Evolutionary conservation across 2,113 vertebrate genomes (phyloP).

Genomic region (Microcebus jonahi): DNA sequence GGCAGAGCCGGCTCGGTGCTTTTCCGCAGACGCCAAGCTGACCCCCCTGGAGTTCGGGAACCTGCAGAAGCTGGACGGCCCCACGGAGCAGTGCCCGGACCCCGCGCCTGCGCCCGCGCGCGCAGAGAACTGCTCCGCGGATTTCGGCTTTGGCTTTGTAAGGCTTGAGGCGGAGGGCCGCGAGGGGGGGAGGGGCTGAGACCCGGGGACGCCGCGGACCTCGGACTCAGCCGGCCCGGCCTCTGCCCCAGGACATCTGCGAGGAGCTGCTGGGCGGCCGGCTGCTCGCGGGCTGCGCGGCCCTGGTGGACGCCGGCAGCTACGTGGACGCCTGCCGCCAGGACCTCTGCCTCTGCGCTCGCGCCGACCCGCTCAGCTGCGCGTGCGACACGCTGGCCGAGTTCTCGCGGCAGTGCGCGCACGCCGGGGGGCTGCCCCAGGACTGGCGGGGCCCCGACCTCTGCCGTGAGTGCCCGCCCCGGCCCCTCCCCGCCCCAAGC

Average conservation of each 20-base stretch:
- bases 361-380: slow-evolving; percentile 40
- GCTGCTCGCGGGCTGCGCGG: slow-evolving; percentile 78
- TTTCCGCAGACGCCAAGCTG: slow-evolving; percentile 81
- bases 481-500: too few species aligned
- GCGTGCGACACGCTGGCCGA: slow-evolving; percentile 87
- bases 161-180: background rate
- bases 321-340: slow-evolving; percentile 76
- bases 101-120: too few species aligned
- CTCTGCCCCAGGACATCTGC: slow-evolving; percentile 72
- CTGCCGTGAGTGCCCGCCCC: slow-evolving; percentile 83
- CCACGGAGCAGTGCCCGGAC: slow-evolving; percentile 90
- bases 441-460: slow-evolving; percentile 85
- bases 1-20: too few species aligned
- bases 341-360: slow-evolving; percentile 86
- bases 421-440: slow-evolving; percentile 85
- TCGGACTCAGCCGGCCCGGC: background rate
- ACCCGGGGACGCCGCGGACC: background rate
- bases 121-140: background rate
- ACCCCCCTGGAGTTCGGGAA: slow-evolving; percentile 86
- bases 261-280: slow-evolving; percentile 74
- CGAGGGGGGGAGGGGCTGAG: accelerated
- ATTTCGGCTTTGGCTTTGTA: slow-evolving; percentile 80
- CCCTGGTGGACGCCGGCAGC: slow-evolving; percentile 72
- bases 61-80: slow-evolving; percentile 90
- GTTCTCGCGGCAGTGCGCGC: slow-evolving; percentile 88